A percentile compares a stretch with the other conserved stretches of the same genome.
These are phyloP conservation scores for Grapholita molesta DNA, from an alignment of 1,140 invertebrate genomes.

Conservation along the genomic window DNA sequence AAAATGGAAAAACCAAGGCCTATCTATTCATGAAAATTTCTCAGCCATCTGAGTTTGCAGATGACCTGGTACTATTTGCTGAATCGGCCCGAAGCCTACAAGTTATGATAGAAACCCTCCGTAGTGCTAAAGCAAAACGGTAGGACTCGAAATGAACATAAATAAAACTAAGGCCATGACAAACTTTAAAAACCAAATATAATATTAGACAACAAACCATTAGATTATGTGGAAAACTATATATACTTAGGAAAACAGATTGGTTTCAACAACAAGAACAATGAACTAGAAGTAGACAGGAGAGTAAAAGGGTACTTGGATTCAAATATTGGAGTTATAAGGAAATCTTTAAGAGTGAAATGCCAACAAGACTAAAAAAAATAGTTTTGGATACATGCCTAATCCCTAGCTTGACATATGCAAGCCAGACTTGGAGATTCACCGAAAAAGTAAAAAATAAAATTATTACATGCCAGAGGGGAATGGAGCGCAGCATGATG, in stretches of 20 bases:
- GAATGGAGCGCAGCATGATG: too few species aligned
- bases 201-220: not conserved
- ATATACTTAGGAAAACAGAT: not conserved
- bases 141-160: not conserved
- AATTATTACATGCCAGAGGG: too few species aligned
- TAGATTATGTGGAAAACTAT: not conserved
- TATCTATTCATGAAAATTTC: not conserved
- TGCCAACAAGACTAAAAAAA: not conserved
- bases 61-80: not conserved
- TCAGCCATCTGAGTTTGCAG: not conserved
- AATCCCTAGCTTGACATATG: not conserved
- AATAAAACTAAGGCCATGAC: not conserved
- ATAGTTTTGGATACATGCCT: not conserved
- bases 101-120: not conserved
- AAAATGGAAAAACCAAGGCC: not conserved
- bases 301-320: not conserved
- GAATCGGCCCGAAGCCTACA: not conserved
- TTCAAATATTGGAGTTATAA: not conserved
- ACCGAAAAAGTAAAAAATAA: too few species aligned
- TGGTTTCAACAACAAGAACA: not conserved
- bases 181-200: not conserved
- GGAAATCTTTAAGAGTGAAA: not conserved
- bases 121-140: not conserved
- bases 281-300: not conserved
- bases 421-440: not conserved